These are phyloP conservation scores for Chrysemys picta DNA, from an alignment of 2,113 vertebrate species.

Conservation along the genomic window DNA sequence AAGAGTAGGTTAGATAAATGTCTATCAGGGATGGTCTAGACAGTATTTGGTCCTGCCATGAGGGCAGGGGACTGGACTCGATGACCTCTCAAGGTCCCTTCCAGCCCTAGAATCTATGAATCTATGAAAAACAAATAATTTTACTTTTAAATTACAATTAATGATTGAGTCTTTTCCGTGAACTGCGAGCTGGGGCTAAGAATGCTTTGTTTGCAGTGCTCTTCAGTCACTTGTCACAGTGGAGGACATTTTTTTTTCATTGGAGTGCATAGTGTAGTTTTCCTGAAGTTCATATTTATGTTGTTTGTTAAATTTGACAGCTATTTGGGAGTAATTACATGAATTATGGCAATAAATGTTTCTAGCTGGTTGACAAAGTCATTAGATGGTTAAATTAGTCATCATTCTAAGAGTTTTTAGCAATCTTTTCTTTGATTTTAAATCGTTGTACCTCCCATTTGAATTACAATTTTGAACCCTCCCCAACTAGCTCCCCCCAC, in stretches of 20 bases:
- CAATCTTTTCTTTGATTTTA: not conserved
- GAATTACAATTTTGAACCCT: not conserved
- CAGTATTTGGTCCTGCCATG: no score
- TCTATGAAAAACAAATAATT: not conserved
- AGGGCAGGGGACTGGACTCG: no score
- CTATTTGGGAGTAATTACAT: not conserved
- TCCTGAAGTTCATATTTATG: conserved; percentile 13
- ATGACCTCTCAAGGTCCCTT: no score
- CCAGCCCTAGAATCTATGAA: no score
- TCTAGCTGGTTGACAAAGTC: conserved; percentile 16
- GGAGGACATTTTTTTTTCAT: not conserved
- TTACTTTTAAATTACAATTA: not conserved
- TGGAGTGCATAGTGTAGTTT: not conserved
- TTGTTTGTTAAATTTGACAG: conserved; percentile 20
- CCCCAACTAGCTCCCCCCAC: no score
- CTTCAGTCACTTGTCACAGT: not conserved
- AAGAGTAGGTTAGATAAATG: no score
- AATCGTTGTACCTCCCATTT: not conserved
- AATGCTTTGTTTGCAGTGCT: not conserved
- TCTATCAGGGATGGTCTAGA: no score
- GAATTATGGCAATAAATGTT: not conserved
- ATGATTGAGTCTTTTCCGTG: not conserved
- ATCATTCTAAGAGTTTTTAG: not conserved
- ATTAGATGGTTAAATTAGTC: not conserved
- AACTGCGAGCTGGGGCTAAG: not conserved